Conservation (phyloP, 64 coral and sea anemone species). For the Actinia tenebrosa region DNA sequence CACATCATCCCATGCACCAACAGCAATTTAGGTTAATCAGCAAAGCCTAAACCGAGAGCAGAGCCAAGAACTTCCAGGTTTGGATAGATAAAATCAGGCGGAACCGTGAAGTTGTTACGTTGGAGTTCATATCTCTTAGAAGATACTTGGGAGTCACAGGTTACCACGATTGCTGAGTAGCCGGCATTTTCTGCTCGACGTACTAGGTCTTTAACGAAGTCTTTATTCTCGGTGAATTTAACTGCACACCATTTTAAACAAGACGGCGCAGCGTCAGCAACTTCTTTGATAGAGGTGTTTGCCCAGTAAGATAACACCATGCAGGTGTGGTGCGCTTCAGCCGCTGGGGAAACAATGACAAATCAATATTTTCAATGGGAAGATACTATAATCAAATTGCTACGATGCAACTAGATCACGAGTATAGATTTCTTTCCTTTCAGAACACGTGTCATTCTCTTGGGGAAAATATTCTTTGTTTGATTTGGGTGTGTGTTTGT, state of each 20-base stretch:
- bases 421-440: too few species aligned
- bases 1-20: constrained; percentile 1
- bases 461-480: too few species aligned
- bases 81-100: background rate
- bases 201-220: background rate
- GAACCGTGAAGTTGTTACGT: background rate
- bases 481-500: too few species aligned
- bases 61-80: background rate
- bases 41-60: background rate
- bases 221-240: constrained; percentile 19
- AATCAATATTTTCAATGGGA: background rate
- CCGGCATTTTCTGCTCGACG: background rate
- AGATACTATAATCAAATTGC: background rate
- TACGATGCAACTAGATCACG: too few species aligned
- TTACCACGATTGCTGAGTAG: background rate
- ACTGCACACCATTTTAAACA: constrained; percentile 65
- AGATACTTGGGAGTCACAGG: background rate
- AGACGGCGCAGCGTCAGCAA: constrained; percentile 27
- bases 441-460: too few species aligned
- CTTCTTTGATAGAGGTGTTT: constrained; percentile 53
- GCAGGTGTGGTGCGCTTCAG: constrained; percentile 31
- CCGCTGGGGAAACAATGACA: constrained; percentile 30
- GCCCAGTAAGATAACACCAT: constrained; percentile 37
- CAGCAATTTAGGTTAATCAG: background rate
- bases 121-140: background rate